These are phyloP conservation scores for Amphiprion clarkii DNA, from an alignment of 2,797 vertebrate species.

Conservation along the genomic window DNA sequence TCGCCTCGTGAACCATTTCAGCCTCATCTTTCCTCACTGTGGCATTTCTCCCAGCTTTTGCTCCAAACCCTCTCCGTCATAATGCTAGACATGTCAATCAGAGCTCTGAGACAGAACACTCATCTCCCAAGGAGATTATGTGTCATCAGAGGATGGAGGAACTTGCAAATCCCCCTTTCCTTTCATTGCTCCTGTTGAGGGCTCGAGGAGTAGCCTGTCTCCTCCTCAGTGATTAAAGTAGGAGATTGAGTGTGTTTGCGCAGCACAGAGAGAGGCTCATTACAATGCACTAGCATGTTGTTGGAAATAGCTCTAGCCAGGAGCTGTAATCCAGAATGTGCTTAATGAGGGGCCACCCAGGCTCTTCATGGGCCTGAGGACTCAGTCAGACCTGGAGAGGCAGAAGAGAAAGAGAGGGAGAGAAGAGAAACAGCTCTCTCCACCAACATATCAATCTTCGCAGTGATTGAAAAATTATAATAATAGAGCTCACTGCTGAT, in stretches of 20 bases:
- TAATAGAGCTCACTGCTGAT: slow-evolving; percentile 58
- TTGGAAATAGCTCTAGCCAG: slow-evolving; percentile 78
- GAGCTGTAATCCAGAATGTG: slow-evolving; percentile 84
- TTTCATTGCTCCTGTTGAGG: slow-evolving; percentile 58
- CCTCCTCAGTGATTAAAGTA: slow-evolving; percentile 85
- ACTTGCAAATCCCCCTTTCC: slow-evolving; percentile 84
- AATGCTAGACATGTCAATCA: slow-evolving; percentile 82
- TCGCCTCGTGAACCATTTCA: slow-evolving; percentile 43
- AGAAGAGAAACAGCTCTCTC: slow-evolving; percentile 59
- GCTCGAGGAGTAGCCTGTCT: slow-evolving; percentile 72
- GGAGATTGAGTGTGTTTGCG: slow-evolving; percentile 82
- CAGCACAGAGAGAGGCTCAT: slow-evolving; percentile 80
- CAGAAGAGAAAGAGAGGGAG: slow-evolving; percentile 11
- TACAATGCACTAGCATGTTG: slow-evolving; percentile 86
- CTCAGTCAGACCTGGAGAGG: slow-evolving; percentile 62
- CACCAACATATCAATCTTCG: slow-evolving; percentile 73
- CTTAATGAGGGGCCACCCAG: slow-evolving; percentile 82
- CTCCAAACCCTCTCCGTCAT: slow-evolving; percentile 58
- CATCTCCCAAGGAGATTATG: slow-evolving; percentile 85
- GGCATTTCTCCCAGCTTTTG: slow-evolving; percentile 57
- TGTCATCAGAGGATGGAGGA: slow-evolving; percentile 84
- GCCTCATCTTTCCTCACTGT: slow-evolving; percentile 44
- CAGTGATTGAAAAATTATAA: slow-evolving; percentile 80
- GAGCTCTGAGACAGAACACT: slow-evolving; percentile 77
- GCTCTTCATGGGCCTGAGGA: slow-evolving; percentile 79